Evolutionary conservation across 2,888 invertebrate genomes (phyloP).

Genomic region (Cancer borealis): DNA sequence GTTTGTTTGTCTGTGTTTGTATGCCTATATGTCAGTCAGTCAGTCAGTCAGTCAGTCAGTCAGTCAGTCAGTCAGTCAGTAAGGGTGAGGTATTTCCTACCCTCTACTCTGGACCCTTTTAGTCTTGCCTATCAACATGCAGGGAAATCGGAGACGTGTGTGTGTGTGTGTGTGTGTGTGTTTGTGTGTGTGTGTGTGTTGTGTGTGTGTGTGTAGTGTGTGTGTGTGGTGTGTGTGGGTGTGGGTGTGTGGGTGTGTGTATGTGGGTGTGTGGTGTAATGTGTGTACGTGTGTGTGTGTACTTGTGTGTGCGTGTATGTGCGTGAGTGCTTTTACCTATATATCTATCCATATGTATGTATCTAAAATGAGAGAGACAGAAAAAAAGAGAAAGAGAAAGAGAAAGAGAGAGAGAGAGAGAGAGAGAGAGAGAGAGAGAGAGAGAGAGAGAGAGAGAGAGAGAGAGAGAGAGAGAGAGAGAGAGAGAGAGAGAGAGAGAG

Average conservation of each 20-base stretch:
- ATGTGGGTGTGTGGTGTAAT: too few species aligned
- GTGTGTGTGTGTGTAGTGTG: too few species aligned
- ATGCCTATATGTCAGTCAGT: background rate
- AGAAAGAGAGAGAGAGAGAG: background rate
- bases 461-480: background rate
- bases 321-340: too few species aligned
- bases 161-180: slow-evolving; percentile 38
- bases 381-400: background rate
- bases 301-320: too few species aligned
- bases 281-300: too few species aligned
- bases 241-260: too few species aligned
- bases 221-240: too few species aligned
- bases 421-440: slow-evolving; percentile 9
- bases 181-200: slow-evolving; percentile 36
- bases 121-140: background rate
- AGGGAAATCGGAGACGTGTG: background rate
- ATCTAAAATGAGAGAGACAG: background rate
- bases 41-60: too few species aligned
- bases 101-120: background rate
- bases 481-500: background rate
- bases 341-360: too few species aligned
- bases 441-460: slow-evolving; percentile 5
- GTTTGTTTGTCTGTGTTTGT: slow-evolving; percentile 1
- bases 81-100: background rate
- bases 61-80: too few species aligned